A percentile compares a stretch with the other conserved stretches of the same genome.
phyloP scores from a whole-genome alignment of 2,888 invertebrate species.

The Branchellion lobata region DNA sequence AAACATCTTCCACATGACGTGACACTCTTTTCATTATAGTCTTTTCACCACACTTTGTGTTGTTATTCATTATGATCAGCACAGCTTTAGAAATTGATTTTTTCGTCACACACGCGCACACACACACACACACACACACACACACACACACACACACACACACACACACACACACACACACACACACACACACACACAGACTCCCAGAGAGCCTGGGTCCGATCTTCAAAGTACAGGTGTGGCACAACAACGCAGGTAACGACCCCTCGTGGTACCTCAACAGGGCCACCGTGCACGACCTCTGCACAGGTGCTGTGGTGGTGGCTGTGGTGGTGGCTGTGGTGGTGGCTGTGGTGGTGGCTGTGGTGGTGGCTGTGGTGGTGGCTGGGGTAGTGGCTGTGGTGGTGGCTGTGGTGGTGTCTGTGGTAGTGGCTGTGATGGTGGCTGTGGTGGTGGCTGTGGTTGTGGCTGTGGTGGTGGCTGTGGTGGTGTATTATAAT shows the following conservation, averaged over 20 bases:
- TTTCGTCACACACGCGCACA: conserved; percentile 16
- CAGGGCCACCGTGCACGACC: conserved; percentile 59
- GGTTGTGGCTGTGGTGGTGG: neutral
- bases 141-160: conserved; percentile 25
- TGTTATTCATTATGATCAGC: neutral
- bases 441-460: neutral
- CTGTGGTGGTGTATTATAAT: conserved; percentile 5
- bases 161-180: conserved; percentile 14
- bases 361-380: conserved; percentile 23
- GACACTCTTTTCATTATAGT: conserved; percentile 48
- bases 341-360: neutral
- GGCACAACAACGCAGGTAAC: conserved; percentile 62
- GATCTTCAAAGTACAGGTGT: conserved; percentile 61
- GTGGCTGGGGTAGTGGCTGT: neutral
- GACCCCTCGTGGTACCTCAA: conserved; percentile 62
- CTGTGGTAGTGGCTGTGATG: conserved; percentile 53
- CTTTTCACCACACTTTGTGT: neutral
- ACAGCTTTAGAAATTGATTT: neutral
- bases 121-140: conserved; percentile 18
- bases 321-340: neutral
- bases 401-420: neutral
- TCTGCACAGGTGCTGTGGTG: conserved; percentile 57
- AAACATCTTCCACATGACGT: conserved; percentile 62
- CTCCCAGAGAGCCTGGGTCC: conserved; percentile 57
- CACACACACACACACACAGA: conserved; percentile 1